Evolutionary conservation across 2,888 invertebrate species (phyloP).

Genomic region (Drosophila diplacantha): DNA sequence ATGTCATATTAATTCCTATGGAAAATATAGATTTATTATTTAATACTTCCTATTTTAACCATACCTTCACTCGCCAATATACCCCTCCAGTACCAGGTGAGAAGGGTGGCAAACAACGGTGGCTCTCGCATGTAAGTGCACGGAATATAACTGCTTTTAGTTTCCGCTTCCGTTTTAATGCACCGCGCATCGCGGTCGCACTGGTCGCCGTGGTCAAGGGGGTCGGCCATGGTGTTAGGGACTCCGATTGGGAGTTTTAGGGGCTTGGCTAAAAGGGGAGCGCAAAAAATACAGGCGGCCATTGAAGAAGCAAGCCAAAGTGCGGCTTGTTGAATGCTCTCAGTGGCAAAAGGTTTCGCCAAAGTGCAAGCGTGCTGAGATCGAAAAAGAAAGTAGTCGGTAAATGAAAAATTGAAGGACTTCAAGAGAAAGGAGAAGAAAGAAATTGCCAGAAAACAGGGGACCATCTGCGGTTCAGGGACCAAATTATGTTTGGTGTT

Average conservation of each 20-base stretch:
- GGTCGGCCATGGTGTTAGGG: background rate
- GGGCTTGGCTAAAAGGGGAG: background rate
- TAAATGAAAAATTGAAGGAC: constrained; percentile 1
- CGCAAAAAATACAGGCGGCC: constrained; percentile 1
- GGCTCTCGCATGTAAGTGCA: constrained; percentile 51
- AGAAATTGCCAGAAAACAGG: too few relatives aligned
- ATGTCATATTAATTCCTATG: too few relatives aligned
- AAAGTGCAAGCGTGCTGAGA: constrained; percentile 7
- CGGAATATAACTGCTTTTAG: constrained; percentile 69
- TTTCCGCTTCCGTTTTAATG: constrained; percentile 69
- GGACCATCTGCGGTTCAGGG: background rate
- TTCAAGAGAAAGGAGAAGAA: background rate
- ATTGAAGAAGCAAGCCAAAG: constrained; percentile 13
- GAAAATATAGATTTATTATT: too few relatives aligned
- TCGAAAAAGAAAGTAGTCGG: background rate
- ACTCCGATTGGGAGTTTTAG: constrained; percentile 1
- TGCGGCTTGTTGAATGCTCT: constrained; percentile 23
- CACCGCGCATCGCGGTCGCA: constrained; percentile 51
- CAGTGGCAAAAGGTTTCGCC: constrained; percentile 12
- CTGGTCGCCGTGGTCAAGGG: constrained; percentile 31
- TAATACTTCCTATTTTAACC: too few relatives aligned
- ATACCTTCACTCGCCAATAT: background rate
- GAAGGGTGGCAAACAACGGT: background rate
- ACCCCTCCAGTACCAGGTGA: background rate
- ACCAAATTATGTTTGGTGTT: background rate